Evolutionary conservation across 2,113 vertebrate species (phyloP).

Genomic region (rat (Rattus norvegicus)): GRCr8 NC_086031.1:83998001-83998500

Average conservation of each 20-base stretch:
- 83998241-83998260: background rate
- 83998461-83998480: background rate
- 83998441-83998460: background rate
- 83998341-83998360: background rate
- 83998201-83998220: background rate
- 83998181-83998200: background rate
- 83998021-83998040: background rate
- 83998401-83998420: background rate
- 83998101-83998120: background rate
- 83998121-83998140: background rate
- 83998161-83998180: background rate
- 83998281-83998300: background rate
- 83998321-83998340: background rate
- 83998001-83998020: background rate
- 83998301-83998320: background rate
- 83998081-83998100: background rate
- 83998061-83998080: background rate
- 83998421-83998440: background rate
- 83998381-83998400: background rate
- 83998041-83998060: background rate
- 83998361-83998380: background rate
- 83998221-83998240: background rate
- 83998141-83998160: background rate
- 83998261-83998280: background rate
- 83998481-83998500: background rate